phyloP scores from a whole-genome alignment of 2,113 vertebrate species.

The Emydocephalus ijimae region DNA sequence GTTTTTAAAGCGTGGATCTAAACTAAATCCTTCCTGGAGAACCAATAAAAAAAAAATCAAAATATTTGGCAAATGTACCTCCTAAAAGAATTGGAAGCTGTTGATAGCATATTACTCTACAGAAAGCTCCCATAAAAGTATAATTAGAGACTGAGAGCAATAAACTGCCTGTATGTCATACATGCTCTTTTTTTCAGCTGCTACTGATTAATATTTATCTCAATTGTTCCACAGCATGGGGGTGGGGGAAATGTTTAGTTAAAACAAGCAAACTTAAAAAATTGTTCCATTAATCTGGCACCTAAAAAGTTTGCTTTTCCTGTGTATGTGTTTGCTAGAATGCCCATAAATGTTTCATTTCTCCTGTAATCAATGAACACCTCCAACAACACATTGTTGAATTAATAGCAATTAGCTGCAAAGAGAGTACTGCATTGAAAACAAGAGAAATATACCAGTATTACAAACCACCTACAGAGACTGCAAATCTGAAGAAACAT shows the following conservation, averaged over 20 bases:
- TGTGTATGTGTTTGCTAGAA: conserved; percentile 2
- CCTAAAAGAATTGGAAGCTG: background rate
- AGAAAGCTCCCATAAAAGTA: conserved; percentile 19
- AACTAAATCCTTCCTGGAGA: background rate
- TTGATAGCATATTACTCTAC: conserved; percentile 23
- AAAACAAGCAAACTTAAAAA: conserved; percentile 56
- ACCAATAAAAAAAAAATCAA: background rate
- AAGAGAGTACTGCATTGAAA: conserved; percentile 28
- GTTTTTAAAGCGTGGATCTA: background rate
- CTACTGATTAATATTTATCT: conserved; percentile 59
- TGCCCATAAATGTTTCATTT: conserved; percentile 40
- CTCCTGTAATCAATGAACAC: conserved; percentile 45
- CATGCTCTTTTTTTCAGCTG: conserved; percentile 44
- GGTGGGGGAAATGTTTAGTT: conserved; percentile 48
- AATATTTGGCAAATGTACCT: background rate
- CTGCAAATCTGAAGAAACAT: background rate
- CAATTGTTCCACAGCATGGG: conserved; percentile 42
- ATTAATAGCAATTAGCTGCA: conserved; percentile 52
- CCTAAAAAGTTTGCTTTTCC: conserved; percentile 43
- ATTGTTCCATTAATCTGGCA: conserved; percentile 57
- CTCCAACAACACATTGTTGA: conserved; percentile 42
- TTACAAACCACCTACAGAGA: background rate
- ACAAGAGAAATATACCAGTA: background rate
- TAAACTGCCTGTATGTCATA: conserved; percentile 43
- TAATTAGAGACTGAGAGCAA: conserved; percentile 29